Evolutionary conservation across 2,888 invertebrate species (phyloP), one percentile per base, ranked within the genome.

Genomic region (Dermolepida albohirtum): DNA sequence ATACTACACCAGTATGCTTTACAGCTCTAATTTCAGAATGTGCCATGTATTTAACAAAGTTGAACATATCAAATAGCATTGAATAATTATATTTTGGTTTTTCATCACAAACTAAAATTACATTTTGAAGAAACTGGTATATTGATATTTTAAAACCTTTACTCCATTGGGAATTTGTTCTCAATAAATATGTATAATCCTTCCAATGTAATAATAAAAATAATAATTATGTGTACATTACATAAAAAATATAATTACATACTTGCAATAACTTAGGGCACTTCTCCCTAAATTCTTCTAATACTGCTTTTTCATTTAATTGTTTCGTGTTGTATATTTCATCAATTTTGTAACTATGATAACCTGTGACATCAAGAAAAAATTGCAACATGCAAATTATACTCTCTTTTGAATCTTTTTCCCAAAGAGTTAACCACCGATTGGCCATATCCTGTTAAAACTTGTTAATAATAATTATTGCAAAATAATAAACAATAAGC

Each of bases 321-420:
- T 27, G 11, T n/a, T 43, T 12, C 2, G 44, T 59, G 5, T 14
- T 10, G 10, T 59, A 59, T 12, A 59, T 12, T 17, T 44, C 14
- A 1, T 10, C 12, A 29, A 59, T 59, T 14, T 44, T 59, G 44
- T 59, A 59, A 59, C 29, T 47, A 14, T 59, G 59, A 44, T 44
- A 59, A n/a, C 59, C 59, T 16, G 59, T 44, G 6, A 59, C 59
- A 44, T 59, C 59, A 2, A 59, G 22, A 47, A 44, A 59, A 29
- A 59, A 59, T 59, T 59, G 59, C 8, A 59, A 14, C 59, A 59
- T 59, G 44, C 27, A 44, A 16, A 29, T 12, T 8, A 44, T 59
- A 59, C 29, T 27, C 14, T 44, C 14, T 27, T 27, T 29, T 5
- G 27, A 14, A 44, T 59, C 27, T 8, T 14, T 29, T 27, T 59